A percentile compares a stretch with the other conserved stretches of the same genome.
phyloP scores from a whole-genome alignment of 2,888 invertebrate genomes.

The Cantharis flavilabris region DNA sequence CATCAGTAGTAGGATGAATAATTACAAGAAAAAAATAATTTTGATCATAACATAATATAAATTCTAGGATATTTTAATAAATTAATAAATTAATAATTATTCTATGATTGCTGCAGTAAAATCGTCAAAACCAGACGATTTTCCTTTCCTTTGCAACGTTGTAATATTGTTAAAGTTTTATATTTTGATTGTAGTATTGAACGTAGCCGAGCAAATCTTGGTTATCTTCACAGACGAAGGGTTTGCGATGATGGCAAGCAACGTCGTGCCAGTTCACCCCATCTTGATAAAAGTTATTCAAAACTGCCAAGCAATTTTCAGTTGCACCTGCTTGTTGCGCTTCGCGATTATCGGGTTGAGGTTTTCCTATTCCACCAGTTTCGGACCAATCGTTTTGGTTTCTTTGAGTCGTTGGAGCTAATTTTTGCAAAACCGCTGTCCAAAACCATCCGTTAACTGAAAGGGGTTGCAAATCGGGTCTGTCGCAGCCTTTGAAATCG shows the following conservation, averaged over 20 bases:
- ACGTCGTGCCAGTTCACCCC: constrained; percentile 92
- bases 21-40: not conserved
- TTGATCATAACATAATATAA: not conserved
- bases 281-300: constrained; percentile 90
- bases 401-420: constrained; percentile 81
- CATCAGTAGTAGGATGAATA: too few relatives aligned
- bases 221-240: constrained; percentile 88
- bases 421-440: constrained; percentile 84
- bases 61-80: not conserved
- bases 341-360: constrained; percentile 87
- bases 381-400: constrained; percentile 88
- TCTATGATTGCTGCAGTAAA: too few relatives aligned
- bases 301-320: constrained; percentile 83
- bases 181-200: constrained; percentile 78
- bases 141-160: not conserved
- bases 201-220: constrained; percentile 85
- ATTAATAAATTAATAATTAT: not conserved
- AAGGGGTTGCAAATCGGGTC: constrained; percentile 81
- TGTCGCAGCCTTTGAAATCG: constrained; percentile 88
- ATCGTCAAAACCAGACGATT: not conserved
- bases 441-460: constrained; percentile 90
- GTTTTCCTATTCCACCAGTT: constrained; percentile 81
- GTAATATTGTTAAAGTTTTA: constrained; percentile 63
- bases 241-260: constrained; percentile 87
- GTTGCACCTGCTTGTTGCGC: constrained; percentile 80